Percentiles rank a stretch among this genome's conserved stretches.
Evolutionary conservation across 2,888 invertebrate species (phyloP).

Genomic region (Eupithecia subfuscata): DNA sequence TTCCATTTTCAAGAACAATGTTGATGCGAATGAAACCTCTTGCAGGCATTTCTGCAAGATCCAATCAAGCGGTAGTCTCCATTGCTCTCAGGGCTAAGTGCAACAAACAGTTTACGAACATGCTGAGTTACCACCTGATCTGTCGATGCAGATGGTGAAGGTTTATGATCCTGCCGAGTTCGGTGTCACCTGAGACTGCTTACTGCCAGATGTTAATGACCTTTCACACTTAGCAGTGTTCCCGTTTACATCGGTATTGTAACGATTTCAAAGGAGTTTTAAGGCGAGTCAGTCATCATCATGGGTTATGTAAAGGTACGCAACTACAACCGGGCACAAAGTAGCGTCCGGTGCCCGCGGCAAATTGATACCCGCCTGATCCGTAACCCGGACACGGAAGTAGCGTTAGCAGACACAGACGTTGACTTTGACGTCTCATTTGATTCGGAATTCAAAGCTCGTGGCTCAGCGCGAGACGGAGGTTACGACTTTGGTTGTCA

Average conservation of each 20-base stretch:
- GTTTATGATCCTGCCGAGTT: background rate
- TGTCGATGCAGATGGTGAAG: background rate
- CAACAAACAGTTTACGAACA: background rate
- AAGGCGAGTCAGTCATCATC: background rate
- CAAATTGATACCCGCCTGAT: conserved; percentile 75
- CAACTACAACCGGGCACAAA: conserved; percentile 25
- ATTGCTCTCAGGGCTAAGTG: background rate
- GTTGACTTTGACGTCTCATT: background rate
- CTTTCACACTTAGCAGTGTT: background rate
- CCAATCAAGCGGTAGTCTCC: background rate
- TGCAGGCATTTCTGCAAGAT: background rate
- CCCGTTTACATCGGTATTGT: no score
- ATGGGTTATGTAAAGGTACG: conserved; percentile 24
- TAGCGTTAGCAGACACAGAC: conserved; percentile 53
- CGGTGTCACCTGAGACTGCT: background rate
- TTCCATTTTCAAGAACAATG: no score
- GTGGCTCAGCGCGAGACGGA: background rate
- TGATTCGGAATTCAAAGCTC: background rate
- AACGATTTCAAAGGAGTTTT: no score
- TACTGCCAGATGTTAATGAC: background rate
- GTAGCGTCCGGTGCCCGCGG: conserved; percentile 49
- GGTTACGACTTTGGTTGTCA: background rate
- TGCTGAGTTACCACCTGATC: conserved; percentile 1
- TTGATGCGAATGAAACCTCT: background rate
- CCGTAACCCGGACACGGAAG: conserved; percentile 72